Percentiles rank a stretch among this genome's conserved stretches.
Evolutionary conservation across 2,888 invertebrate species (phyloP).

Genomic region (Caenorhabditis virilis): DNA sequence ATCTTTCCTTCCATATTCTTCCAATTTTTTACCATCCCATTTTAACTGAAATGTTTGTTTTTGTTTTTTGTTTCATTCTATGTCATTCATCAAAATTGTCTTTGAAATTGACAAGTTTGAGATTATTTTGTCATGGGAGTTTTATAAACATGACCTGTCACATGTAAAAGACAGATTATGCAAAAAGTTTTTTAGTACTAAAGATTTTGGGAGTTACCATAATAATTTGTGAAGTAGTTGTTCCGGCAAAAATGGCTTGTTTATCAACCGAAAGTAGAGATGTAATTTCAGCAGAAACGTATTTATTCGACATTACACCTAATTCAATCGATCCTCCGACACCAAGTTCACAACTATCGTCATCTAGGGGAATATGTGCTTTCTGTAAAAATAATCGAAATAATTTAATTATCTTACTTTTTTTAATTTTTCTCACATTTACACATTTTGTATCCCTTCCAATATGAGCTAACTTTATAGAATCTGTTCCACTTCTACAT

Average conservation of each 20-base stretch:
- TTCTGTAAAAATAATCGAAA: slow-evolving; percentile 49
- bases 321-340: slow-evolving; percentile 66
- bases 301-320: slow-evolving; percentile 41
- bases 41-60: slow-evolving; percentile 28
- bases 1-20: slow-evolving; percentile 41
- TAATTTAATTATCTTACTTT: neutral
- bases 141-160: no score
- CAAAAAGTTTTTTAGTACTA: no score
- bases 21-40: slow-evolving; percentile 30
- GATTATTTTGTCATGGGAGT: no score
- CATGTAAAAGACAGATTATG: no score
- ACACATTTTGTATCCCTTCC: slow-evolving; percentile 67
- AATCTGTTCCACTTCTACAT: slow-evolving; percentile 70
- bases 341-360: slow-evolving; percentile 65
- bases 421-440: slow-evolving; percentile 52
- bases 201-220: no score
- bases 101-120: slow-evolving; percentile 2
- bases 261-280: slow-evolving; percentile 26
- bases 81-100: neutral
- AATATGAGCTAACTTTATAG: slow-evolving; percentile 70
- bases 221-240: slow-evolving; percentile 23
- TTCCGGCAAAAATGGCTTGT: slow-evolving; percentile 31
- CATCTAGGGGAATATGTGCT: slow-evolving; percentile 62
- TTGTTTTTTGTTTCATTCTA: neutral
- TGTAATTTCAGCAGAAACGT: slow-evolving; percentile 18